Evolutionary conservation across 2,113 vertebrate genomes (phyloP).

Genomic region (Diphyllodes magnificus): DNA sequence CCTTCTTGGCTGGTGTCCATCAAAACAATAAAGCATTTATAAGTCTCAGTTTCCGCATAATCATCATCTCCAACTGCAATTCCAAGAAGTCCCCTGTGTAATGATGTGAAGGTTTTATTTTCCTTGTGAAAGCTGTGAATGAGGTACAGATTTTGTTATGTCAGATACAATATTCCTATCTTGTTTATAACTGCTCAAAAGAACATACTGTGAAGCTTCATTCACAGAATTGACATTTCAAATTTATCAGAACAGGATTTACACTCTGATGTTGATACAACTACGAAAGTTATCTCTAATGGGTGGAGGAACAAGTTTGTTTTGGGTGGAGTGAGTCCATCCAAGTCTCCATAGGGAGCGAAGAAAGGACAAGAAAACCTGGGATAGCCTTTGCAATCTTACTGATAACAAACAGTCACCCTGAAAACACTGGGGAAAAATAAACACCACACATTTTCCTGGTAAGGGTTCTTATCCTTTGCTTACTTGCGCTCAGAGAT

Average conservation of each 20-base stretch:
- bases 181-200: slow-evolving; percentile 9
- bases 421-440: neutral
- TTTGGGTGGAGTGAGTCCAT: slow-evolving; percentile 15
- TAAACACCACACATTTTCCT: neutral
- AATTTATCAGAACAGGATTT: slow-evolving; percentile 46
- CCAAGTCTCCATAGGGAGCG: neutral
- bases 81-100: slow-evolving; percentile 18
- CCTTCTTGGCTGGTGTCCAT: slow-evolving; percentile 31
- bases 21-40: neutral
- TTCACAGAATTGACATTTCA: slow-evolving; percentile 30
- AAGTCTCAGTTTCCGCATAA: slow-evolving; percentile 14
- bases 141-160: slow-evolving; percentile 2
- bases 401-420: neutral
- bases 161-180: neutral
- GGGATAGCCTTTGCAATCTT: neutral
- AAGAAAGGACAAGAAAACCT: slow-evolving; percentile 6
- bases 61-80: slow-evolving; percentile 2
- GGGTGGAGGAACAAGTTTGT: slow-evolving; percentile 22
- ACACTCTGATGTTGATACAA: neutral
- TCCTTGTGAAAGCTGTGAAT: slow-evolving; percentile 5
- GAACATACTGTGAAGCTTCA: slow-evolving; percentile 37
- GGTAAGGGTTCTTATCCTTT: neutral
- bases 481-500: neutral
- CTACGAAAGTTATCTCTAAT: slow-evolving; percentile 22
- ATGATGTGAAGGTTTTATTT: neutral